These are phyloP conservation scores for Heliangelus exortis DNA, from an alignment of 2,797 vertebrate species.

Conservation along the genomic window DNA sequence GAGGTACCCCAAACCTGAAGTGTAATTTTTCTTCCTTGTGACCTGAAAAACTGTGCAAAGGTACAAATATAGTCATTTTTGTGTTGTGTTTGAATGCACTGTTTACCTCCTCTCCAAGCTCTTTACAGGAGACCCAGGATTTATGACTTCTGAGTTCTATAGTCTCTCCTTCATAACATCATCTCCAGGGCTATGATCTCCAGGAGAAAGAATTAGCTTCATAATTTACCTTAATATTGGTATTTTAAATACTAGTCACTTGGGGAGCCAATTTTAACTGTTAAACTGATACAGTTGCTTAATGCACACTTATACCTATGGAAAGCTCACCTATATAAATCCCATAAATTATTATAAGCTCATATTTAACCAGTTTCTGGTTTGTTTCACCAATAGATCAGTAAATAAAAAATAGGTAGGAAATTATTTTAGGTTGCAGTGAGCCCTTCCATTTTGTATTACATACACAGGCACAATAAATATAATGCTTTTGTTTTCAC, in stretches of 20 bases:
- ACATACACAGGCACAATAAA: not conserved
- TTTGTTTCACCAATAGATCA: not conserved
- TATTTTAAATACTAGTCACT: not conserved
- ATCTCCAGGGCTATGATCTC: not conserved
- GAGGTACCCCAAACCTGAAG: not conserved
- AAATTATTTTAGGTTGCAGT: not conserved
- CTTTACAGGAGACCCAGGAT: not conserved
- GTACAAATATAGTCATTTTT: not conserved
- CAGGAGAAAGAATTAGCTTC: not conserved
- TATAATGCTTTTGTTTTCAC: not conserved
- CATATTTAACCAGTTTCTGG: not conserved
- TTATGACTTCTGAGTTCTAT: not conserved
- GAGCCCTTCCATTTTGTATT: not conserved
- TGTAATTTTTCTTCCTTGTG: not conserved
- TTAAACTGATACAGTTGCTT: not conserved
- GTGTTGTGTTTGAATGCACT: not conserved
- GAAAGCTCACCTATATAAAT: not conserved
- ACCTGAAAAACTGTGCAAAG: not conserved
- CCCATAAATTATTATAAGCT: not conserved
- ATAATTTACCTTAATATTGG: not conserved
- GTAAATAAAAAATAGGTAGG: not conserved
- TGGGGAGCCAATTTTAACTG: not conserved
- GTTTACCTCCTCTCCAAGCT: not conserved
- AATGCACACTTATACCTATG: not conserved
- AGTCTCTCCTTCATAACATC: not conserved